Evolutionary conservation across 2,888 invertebrate genomes (phyloP).

Genomic region (Hylaea fasciaria): DNA sequence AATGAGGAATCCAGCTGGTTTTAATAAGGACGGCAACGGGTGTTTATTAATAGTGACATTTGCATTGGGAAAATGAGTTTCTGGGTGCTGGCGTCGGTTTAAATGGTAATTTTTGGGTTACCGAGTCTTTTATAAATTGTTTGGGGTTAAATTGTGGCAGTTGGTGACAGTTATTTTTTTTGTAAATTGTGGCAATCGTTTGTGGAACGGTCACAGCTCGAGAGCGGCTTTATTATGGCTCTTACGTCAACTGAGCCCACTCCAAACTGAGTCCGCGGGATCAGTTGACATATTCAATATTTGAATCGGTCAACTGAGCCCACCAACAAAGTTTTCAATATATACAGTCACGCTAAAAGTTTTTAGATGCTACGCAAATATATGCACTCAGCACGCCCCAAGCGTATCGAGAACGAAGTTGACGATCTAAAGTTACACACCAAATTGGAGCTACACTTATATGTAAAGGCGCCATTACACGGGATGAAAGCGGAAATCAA

Average conservation of each 20-base stretch:
- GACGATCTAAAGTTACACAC: neutral
- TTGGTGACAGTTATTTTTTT: neutral
- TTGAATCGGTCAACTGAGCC: too few relatives aligned
- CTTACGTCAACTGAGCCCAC: too few relatives aligned
- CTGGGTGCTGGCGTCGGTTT: constrained; percentile 22
- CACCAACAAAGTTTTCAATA: too few relatives aligned
- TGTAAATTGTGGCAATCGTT: neutral
- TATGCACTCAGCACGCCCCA: too few relatives aligned
- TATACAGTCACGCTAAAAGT: too few relatives aligned
- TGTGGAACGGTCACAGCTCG: neutral
- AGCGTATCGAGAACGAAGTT: too few relatives aligned
- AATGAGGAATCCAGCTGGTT: constrained; percentile 65
- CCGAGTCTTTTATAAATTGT: constrained; percentile 17
- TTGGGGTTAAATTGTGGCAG: constrained; percentile 6
- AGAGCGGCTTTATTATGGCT: too few relatives aligned
- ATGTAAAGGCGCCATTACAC: constrained; percentile 33
- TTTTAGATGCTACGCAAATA: too few relatives aligned
- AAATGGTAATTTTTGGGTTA: constrained; percentile 31
- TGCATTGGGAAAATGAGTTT: constrained; percentile 57
- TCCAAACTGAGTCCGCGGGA: too few relatives aligned
- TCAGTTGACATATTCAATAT: too few relatives aligned
- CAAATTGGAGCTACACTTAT: constrained; percentile 22
- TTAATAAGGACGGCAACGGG: constrained; percentile 62
- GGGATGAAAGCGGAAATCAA: constrained; percentile 47
- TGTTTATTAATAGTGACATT: constrained; percentile 61